phyloP scores from a whole-genome alignment of 1,140 invertebrate species.

The Paraescarpia echinospica region DNA sequence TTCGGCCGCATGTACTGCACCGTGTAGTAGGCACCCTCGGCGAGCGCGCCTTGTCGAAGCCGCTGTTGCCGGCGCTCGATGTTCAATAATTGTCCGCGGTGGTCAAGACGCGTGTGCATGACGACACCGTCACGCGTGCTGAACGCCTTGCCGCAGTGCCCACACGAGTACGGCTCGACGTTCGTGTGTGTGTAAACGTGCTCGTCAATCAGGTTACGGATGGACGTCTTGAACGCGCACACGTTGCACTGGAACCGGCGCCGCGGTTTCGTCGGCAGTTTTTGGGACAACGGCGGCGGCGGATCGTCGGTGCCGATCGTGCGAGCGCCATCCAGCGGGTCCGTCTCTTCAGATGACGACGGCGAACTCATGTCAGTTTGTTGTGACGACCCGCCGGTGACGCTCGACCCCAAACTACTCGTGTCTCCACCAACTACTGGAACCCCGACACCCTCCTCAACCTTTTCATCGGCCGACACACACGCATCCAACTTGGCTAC shows the following conservation, averaged over 20 bases:
- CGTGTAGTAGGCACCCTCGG: not conserved
- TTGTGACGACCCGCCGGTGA: not conserved
- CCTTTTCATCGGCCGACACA: not conserved
- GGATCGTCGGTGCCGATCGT: not conserved
- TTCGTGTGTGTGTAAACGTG: not conserved
- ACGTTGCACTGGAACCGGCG: not conserved
- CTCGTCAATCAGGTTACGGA: not conserved
- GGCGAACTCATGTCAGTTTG: not conserved
- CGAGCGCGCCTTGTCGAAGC: too few species aligned
- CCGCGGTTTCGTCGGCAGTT: not conserved
- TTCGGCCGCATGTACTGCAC: not conserved
- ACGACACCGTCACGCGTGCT: not conserved
- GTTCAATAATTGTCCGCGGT: not conserved
- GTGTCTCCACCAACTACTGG: not conserved
- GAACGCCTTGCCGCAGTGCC: not conserved
- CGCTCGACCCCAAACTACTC: not conserved
- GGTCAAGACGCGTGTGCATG: not conserved
- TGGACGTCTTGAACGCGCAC: not conserved
- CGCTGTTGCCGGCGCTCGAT: not conserved
- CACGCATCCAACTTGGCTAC: not conserved
- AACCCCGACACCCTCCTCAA: not conserved
- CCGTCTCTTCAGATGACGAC: not conserved
- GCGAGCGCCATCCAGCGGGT: not conserved
- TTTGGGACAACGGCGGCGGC: too few species aligned
- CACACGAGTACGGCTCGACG: not conserved